Conservation (phyloP, 2,888 invertebrate genomes). For the Chymomyza caudatula region DNA sequence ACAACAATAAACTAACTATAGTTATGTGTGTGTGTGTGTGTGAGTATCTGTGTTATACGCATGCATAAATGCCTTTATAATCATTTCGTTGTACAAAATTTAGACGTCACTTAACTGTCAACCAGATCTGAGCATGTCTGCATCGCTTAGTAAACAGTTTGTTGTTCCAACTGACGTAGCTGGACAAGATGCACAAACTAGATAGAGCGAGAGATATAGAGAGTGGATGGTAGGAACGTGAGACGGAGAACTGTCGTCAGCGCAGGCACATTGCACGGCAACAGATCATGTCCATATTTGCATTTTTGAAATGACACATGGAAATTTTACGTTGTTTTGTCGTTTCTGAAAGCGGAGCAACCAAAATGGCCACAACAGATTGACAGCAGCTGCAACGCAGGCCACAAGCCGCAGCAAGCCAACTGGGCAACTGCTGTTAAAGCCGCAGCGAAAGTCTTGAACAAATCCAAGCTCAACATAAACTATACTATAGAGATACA, state of each 20-base stretch:
- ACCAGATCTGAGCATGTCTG: conserved; percentile 46
- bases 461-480: conserved; percentile 46
- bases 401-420: conserved; percentile 16
- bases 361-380: conserved; percentile 59
- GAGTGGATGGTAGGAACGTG: neutral
- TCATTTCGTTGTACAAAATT: conserved; percentile 70
- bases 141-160: conserved; percentile 8
- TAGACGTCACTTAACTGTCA: conserved; percentile 74
- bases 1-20: neutral
- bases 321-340: conserved; percentile 55
- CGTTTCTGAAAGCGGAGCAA: conserved; percentile 15
- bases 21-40: neutral
- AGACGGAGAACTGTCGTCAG: conserved; percentile 15
- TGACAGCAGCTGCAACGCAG: conserved; percentile 68
- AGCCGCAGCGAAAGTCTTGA: conserved; percentile 60
- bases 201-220: conserved; percentile 7
- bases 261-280: conserved; percentile 13
- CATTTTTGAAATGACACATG: conserved; percentile 73
- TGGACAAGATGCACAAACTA: neutral
- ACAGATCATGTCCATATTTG: conserved; percentile 72
- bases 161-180: neutral
- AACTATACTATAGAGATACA: conserved; percentile 22
- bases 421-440: conserved; percentile 43
- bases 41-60: conserved; percentile 39
- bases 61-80: conserved; percentile 72